Evolutionary conservation across 2,888 invertebrate species (phyloP), one percentile per base, ranked within the genome.

Genomic region (Acanthosepion esculentum): DNA sequence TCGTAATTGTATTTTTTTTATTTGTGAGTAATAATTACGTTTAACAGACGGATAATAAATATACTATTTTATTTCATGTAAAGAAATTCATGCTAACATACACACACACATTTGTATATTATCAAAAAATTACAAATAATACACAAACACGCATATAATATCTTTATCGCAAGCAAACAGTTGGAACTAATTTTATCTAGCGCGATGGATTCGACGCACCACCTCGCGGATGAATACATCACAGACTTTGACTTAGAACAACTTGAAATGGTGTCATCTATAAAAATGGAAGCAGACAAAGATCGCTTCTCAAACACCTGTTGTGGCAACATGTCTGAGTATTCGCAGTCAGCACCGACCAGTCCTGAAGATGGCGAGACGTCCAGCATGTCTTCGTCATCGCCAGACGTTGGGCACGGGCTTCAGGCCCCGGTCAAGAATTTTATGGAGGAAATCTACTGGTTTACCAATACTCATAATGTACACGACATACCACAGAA

Each of bases 241-340:
- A 96, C 96, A 94, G 96, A 96, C 50, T 97, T 97, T 95, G 96
- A 97, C 95, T 96, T 97, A 48, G 96, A 96, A 94, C 96, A 96
- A 95, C 96, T 96, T 94, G 96, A 96, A 48, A 93, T 93, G 93
- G 95, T 96, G 94, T 96, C 96, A 59, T 94, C 95, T 50, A 95
- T 95, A 53, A 96, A 96, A 94, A 95, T 94, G 95, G 95, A 96
- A 95, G 95, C 96, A 91, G 96, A 96, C 95, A 95, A 95, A 94
- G 96, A 96, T 93, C 95, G 94, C 26, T 94, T 94, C 50, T 94
- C 94, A 91, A 95, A 95, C 92, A 95, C 96, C 94, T 96, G 96
- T 95, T 95, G 95, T 95, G 95, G 95, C 48, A 95, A 92, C 48
- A 94, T 94, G 91, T 53, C 94, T 55, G 92, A 92, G 59, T 94